Conservation (phyloP, 2,797 vertebrate genomes). For the Cossypha niveicapilla region DNA sequence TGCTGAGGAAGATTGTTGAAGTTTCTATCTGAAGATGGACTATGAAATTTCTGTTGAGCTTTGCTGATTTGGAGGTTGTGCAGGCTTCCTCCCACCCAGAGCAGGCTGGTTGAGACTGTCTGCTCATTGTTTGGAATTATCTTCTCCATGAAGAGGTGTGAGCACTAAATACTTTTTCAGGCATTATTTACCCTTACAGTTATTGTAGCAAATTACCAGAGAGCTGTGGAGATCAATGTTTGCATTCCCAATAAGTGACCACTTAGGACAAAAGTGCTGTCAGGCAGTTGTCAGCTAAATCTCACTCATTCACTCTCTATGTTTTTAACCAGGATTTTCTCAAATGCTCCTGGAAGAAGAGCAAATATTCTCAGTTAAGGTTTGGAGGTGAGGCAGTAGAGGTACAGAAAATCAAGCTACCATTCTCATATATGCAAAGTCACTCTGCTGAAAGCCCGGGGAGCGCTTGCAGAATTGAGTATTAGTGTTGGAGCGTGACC, state of each 20-base stretch:
- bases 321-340: background rate
- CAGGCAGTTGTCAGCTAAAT: background rate
- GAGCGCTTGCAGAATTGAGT: background rate
- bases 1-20: background rate
- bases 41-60: background rate
- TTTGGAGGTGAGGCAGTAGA: background rate
- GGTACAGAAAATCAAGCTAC: background rate
- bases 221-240: background rate
- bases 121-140: background rate
- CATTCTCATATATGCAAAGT: background rate
- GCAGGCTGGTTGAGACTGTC: background rate
- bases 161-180: background rate
- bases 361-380: background rate
- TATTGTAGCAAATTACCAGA: background rate
- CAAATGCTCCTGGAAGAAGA: background rate
- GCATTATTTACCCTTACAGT: background rate
- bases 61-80: background rate
- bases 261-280: background rate
- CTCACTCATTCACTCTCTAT: rapidly evolving
- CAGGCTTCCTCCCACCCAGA: background rate
- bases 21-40: background rate
- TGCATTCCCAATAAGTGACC: background rate
- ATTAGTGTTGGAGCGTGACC: rapidly evolving
- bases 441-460: background rate
- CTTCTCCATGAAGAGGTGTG: background rate